Base-by-base conservation (phyloP, 30 jellyfish, hydroid and myxozoan species). In the Pseudorhiza aurosa region DNA sequence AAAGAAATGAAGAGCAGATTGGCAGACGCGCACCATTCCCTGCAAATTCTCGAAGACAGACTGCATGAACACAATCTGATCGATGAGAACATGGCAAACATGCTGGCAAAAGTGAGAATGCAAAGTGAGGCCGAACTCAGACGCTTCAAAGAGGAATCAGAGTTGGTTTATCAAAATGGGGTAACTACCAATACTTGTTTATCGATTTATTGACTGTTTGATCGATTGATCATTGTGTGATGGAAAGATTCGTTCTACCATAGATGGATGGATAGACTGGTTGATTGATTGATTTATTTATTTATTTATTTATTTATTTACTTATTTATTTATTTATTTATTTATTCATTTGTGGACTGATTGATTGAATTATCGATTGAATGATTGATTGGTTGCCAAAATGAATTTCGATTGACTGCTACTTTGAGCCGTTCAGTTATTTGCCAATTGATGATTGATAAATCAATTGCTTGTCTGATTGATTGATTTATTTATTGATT, bases 71-170 rank as follows among this genome's bases (percentile, higher is more conserved):
- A 85, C 76, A 88, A 85, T 36, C 83, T 77, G 30, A 76, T 92
- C 45, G 98, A 92, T 57, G 98, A 91, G 2, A 91, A 91, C 30
- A 50, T 91, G 68, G 81, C 88, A 2, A 62, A 72, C 32, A 80
- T 68, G 88, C 59, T 91, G 32, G 89, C 95, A 43, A 76, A 77
- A 58, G 87, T 91, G 77, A 70, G 96, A 91, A 37, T 85, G 53
- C 98, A 91, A 62, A 91, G 95, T 18, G 95, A 83, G 62, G 85
- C 90, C 28, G 96, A 91, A 22, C 60, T 91, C 83, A 72, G 87
- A 58, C 80, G 95, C 10, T 91, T 59, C 83, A 95, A 76, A 62
- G 96, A 91, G 62, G 96, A 85, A 77, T 91, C 98, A 1, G 96
- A 91, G 60, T 68, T 68, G n/a, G 75, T 84, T 1, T 91, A 83